phyloP scores from a whole-genome alignment of 2,888 invertebrate species.

The Cheiracanthium punctorium region DNA sequence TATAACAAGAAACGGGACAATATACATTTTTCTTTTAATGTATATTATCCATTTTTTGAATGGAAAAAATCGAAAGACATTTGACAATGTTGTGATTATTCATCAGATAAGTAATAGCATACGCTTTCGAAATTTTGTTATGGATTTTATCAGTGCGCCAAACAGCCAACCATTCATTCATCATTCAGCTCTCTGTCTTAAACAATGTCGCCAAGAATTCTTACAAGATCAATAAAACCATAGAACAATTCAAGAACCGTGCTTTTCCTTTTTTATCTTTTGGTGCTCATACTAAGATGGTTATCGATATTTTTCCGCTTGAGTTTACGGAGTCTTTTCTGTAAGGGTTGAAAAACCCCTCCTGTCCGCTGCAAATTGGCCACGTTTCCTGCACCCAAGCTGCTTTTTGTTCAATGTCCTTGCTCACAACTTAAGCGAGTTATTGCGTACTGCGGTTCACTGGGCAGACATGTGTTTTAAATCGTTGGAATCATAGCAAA shows the following conservation, averaged over 20 bases:
- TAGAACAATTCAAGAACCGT: not conserved
- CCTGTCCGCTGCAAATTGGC: slow-evolving; percentile 12
- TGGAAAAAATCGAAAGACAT: no score
- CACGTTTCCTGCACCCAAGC: slow-evolving; percentile 27
- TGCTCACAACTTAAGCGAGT: not conserved
- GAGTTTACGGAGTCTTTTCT: not conserved
- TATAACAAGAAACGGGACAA: no score
- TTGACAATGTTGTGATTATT: no score
- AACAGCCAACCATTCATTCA: no score
- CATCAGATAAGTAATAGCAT: no score
- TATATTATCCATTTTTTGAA: no score
- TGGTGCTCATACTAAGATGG: not conserved
- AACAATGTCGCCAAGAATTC: not conserved
- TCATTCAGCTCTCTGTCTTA: not conserved
- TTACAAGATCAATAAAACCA: not conserved
- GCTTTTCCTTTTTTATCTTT: not conserved
- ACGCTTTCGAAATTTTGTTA: no score
- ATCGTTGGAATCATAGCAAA: no score
- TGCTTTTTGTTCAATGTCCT: slow-evolving; percentile 34
- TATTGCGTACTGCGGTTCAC: not conserved
- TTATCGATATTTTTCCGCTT: slow-evolving; percentile 1
- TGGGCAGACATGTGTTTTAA: not conserved
- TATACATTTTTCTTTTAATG: no score
- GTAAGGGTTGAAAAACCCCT: not conserved
- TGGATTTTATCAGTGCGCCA: no score